phyloP scores from a whole-genome alignment of 2,888 invertebrate species.

The Apotomis capreana region DNA sequence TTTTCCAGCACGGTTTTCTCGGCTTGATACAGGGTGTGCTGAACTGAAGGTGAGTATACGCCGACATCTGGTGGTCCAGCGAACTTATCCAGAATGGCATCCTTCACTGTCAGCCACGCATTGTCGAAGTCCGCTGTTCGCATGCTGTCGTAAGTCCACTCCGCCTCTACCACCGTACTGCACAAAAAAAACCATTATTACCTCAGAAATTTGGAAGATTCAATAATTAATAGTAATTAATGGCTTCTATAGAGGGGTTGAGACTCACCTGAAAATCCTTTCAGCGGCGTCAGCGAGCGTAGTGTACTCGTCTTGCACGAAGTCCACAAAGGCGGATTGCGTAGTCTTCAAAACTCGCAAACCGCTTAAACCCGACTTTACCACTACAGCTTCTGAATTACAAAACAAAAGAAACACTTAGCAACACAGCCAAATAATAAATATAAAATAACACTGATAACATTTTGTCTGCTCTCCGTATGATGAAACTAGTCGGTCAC shows the following conservation, averaged over 20 bases:
- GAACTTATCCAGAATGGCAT: slow-evolving; percentile 88
- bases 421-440: slow-evolving; percentile 42
- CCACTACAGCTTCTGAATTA: slow-evolving; percentile 77
- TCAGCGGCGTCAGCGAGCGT: slow-evolving; percentile 89
- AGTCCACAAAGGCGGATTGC: slow-evolving; percentile 91
- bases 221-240: neutral
- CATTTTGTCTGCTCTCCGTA: neutral
- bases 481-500: neutral
- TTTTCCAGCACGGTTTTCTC: slow-evolving; percentile 87
- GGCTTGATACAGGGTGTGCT: slow-evolving; percentile 89
- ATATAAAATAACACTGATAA: neutral
- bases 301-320: slow-evolving; percentile 90
- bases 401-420: slow-evolving; percentile 16
- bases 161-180: slow-evolving; percentile 89
- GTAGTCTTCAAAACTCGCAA: slow-evolving; percentile 91
- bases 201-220: neutral
- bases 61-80: slow-evolving; percentile 89
- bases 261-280: slow-evolving; percentile 85
- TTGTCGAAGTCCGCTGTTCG: slow-evolving; percentile 86
- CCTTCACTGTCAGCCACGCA: slow-evolving; percentile 87
- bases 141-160: slow-evolving; percentile 88
- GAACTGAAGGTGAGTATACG: slow-evolving; percentile 90
- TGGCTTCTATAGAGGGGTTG: neutral
- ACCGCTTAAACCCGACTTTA: slow-evolving; percentile 87
- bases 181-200: slow-evolving; percentile 31